phyloP scores from a whole-genome alignment of 2,113 vertebrate species.

The Monarcha castaneiventris region DNA sequence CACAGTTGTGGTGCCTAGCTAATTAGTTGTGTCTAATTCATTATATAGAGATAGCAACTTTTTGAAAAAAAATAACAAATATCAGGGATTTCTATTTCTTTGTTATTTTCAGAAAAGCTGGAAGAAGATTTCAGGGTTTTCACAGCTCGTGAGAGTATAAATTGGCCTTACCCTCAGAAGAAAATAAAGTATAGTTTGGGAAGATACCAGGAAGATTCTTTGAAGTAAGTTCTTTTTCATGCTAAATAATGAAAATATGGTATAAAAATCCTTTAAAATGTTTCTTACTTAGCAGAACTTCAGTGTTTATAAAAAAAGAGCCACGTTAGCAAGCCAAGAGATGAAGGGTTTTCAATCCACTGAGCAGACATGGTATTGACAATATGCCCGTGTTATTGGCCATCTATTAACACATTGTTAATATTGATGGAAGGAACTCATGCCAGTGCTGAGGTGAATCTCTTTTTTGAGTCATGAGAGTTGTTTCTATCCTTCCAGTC shows the following conservation, averaged over 20 bases:
- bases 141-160: neutral
- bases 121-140: neutral
- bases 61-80: conserved; percentile 2
- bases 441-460: neutral
- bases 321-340: neutral
- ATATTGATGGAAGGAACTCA: neutral
- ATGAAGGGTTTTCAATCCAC: neutral
- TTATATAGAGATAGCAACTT: conserved; percentile 35
- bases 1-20: neutral
- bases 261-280: neutral
- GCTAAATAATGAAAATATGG: neutral
- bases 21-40: conserved; percentile 57
- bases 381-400: neutral
- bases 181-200: neutral
- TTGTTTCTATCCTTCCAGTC: neutral
- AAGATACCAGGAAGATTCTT: neutral
- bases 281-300: neutral
- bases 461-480: neutral
- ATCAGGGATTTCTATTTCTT: neutral
- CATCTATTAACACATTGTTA: neutral
- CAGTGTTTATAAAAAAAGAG: neutral
- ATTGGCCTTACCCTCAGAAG: neutral
- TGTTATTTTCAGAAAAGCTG: neutral
- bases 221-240: neutral
- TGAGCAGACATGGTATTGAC: neutral